A percentile compares a stretch with the other conserved stretches of the same genome.
Conservation (phyloP, 53 echinoderm and acorn worm species). For the Holothuria leucospilota region DNA sequence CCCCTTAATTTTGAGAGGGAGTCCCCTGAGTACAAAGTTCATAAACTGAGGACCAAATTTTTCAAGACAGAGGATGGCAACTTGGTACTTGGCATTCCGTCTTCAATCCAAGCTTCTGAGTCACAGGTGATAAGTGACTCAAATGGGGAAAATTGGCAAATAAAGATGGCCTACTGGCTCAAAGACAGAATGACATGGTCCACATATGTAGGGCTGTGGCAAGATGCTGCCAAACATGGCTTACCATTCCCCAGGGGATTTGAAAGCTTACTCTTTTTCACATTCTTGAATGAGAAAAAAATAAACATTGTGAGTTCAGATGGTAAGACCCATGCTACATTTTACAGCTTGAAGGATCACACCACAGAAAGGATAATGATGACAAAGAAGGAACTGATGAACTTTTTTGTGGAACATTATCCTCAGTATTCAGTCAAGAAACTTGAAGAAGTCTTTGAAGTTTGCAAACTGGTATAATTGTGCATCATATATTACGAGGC, state of each 20-base stretch:
- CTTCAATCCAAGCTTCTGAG: not conserved
- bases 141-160: constrained; percentile 2
- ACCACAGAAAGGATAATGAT: not conserved
- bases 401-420: not conserved
- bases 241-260: not conserved
- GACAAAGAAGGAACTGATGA: not conserved
- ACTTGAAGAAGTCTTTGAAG: constrained; percentile 14
- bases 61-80: not conserved
- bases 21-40: constrained; percentile 14
- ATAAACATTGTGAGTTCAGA: not conserved
- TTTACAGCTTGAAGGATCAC: not conserved
- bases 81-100: not conserved
- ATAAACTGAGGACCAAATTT: constrained; percentile 31
- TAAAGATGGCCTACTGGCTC: not conserved
- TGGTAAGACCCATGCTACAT: not conserved
- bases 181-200: constrained; percentile 7
- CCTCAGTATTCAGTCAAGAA: constrained; percentile 17
- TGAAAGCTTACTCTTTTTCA: constrained; percentile 4
- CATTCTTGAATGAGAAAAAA: not conserved
- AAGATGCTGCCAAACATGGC: not conserved
- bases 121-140: constrained; percentile 20
- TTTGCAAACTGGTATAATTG: too few relatives aligned
- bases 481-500: too few relatives aligned
- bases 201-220: not conserved
- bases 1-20: constrained; percentile 23